Conservation (phyloP, 2,888 invertebrate genomes). For the Drosophila monieri region DNA sequence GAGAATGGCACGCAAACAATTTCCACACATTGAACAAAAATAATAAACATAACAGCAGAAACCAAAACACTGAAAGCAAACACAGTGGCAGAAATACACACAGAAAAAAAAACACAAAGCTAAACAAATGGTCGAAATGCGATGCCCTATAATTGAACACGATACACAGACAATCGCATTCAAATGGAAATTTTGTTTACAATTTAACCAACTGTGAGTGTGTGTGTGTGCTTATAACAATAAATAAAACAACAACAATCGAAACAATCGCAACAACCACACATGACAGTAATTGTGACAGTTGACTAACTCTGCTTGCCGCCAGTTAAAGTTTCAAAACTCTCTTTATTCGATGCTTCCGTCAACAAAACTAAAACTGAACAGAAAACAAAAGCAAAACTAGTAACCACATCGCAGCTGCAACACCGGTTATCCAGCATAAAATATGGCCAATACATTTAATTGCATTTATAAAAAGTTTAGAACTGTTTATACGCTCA, state of each 20-base stretch:
- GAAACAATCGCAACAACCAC: slow-evolving; percentile 3
- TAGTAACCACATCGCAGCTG: slow-evolving; percentile 24
- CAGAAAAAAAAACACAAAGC: slow-evolving; percentile 38
- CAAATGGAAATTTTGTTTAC: slow-evolving; percentile 70
- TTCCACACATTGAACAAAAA: slow-evolving; percentile 78
- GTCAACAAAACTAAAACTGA: slow-evolving; percentile 20
- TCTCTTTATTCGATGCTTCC: slow-evolving; percentile 46
- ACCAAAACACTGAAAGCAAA: slow-evolving; percentile 32
- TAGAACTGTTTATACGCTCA: slow-evolving; percentile 44
- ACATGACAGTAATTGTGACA: slow-evolving; percentile 60
- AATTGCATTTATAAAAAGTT: slow-evolving; percentile 68
- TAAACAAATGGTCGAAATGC: slow-evolving; percentile 64
- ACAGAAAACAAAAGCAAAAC: not conserved
- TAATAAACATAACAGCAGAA: slow-evolving; percentile 59
- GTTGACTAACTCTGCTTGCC: slow-evolving; percentile 74
- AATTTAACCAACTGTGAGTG: slow-evolving; percentile 34
- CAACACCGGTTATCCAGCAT: slow-evolving; percentile 22
- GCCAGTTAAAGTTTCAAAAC: slow-evolving; percentile 47
- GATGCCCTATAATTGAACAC: slow-evolving; percentile 66
- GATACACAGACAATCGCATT: slow-evolving; percentile 34
- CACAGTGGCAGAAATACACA: slow-evolving; percentile 42
- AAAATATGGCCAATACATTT: slow-evolving; percentile 38
- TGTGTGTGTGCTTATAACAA: slow-evolving; percentile 7
- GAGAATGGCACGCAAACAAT: slow-evolving; percentile 67
- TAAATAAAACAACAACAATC: slow-evolving; percentile 20